Conservation (phyloP, 2,113 vertebrate species). For the Ceratotherium simum region DNA sequence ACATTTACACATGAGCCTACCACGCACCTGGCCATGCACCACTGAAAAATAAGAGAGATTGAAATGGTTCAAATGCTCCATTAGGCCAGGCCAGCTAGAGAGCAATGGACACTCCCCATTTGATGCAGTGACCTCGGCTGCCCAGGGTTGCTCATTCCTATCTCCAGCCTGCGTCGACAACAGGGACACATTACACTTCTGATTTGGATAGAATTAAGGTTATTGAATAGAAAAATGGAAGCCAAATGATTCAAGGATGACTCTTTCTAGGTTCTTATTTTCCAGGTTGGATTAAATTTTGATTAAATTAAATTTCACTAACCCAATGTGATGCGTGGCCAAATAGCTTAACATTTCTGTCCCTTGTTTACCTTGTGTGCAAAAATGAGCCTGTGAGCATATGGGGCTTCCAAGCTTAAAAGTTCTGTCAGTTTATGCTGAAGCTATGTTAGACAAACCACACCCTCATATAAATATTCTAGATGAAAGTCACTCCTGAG, state of each 20-base stretch:
- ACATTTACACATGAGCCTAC: rapidly evolving
- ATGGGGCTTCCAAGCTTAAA: background rate
- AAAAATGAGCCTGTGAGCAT: background rate
- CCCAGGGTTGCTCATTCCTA: background rate
- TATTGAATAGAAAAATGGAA: background rate
- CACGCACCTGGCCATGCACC: too few relatives aligned
- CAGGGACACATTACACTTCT: rapidly evolving
- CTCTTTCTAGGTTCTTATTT: background rate
- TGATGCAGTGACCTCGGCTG: rapidly evolving
- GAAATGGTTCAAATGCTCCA: rapidly evolving
- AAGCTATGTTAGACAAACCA: background rate
- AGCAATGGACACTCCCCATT: rapidly evolving
- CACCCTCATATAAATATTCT: background rate
- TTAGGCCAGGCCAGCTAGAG: too few relatives aligned
- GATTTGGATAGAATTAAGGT: background rate
- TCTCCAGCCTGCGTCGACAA: background rate
- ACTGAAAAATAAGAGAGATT: background rate
- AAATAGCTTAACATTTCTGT: background rate
- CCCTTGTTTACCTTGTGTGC: background rate
- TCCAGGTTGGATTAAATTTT: background rate
- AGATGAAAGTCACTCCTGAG: background rate
- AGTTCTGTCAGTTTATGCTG: background rate
- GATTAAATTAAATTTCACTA: too few relatives aligned
- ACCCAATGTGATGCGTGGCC: background rate
- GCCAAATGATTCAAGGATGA: background rate